Evolutionary conservation across 2,113 vertebrate species (phyloP), one percentile per base, ranked within the genome.

Genomic region (Amphiprion percula): DNA sequence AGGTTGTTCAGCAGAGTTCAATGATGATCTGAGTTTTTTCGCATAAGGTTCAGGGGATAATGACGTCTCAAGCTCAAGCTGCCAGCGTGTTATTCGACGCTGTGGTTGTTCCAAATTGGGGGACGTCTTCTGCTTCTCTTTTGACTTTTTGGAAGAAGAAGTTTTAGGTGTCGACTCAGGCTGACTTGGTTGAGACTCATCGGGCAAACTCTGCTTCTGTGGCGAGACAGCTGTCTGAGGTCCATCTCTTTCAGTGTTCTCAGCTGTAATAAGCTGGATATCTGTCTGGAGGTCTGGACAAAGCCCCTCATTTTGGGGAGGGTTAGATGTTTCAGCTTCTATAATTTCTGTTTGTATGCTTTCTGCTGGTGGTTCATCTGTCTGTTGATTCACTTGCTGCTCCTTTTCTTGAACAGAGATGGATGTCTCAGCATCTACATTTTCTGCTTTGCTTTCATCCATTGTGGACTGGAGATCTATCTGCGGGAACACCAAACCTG

Each of bases 1-100:
- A 0, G 1, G 2, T 21, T 0, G 49, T 37, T 44, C 33, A 8
- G n/a, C 21, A 15, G 19, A 4, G 15, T 33, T 23, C 21, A 63
- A 16, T 3, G 71, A 74, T 0, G 82, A 88, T 44, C 80, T 58
- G 53, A 86, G 80, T 71, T 73, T 89, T 83, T 68, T 86, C 16
- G 23, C 47, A 0, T 81, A 88, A 0, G 47, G 62, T 59, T 78
- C 37, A 17, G 64, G 55, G 2, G 23, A 23, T 1, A 10, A 5
- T 1, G 17, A 17, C 3, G 33, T n/a, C 4, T 85, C 68, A 0
- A 84, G 39, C 21, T 63, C 26, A 2, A 89, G 79, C 19, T 70
- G 71, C 69, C 79, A 68, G 49, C 84, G 85, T 2, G 69, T 67
- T 12, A 5, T 0, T 55, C 37, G 61, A 6, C 17, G 77, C 44